Evolutionary conservation across 2,113 vertebrate species (phyloP), one percentile per base, ranked within the genome.

Genomic region (Amblyopsis rosae): DNA sequence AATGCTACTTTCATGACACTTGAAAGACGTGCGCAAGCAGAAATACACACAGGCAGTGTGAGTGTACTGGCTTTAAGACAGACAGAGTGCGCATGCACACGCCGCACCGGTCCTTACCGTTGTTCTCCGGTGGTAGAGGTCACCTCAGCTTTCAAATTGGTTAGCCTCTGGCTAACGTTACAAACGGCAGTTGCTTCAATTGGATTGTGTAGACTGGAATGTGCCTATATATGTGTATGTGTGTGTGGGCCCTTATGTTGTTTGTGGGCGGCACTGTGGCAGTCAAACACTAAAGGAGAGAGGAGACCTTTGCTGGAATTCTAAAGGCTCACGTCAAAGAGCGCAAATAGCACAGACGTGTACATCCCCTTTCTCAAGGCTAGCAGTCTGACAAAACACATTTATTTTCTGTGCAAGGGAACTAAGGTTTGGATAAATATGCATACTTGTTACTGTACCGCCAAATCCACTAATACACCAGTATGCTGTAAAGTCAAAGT

Each of bases 21-120:
- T 81, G 57, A 83, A 87, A 73, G 75, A 73, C 82, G 33, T 70
- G 78, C 67, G 67, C 55, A 75, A 68, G 64, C 49, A 19, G 11
- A 47, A 60, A 67, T 17, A 35, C 66, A 64, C 55, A 64, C 17
- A 10, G 32, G 19, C 1, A 70, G 41, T 12, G 47, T 51, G 46
- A 70, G 66, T 59, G 54, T 19, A 17, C n/a, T 56, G 19, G n/a
- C 32, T 50, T 32, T n/a, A 9, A 50, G 7, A 66, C 53, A 63
- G n/a, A 9, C 7, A 50, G 35, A 41, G 53, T 33, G 16, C 72
- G 57, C 9, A 51, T 33, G 58, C 60, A 62, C 68, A 62, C 35
- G 61, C 60, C 17, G 53, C 67, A n/a, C 58, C 17, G 26, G 47
- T 41, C 7, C 54, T 47, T 41, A 46, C 17, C n/a, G 3, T 32